These are phyloP conservation scores for Muscidifurax raptorellus DNA, from an alignment of 1,140 invertebrate genomes.

Conservation along the genomic window DNA sequence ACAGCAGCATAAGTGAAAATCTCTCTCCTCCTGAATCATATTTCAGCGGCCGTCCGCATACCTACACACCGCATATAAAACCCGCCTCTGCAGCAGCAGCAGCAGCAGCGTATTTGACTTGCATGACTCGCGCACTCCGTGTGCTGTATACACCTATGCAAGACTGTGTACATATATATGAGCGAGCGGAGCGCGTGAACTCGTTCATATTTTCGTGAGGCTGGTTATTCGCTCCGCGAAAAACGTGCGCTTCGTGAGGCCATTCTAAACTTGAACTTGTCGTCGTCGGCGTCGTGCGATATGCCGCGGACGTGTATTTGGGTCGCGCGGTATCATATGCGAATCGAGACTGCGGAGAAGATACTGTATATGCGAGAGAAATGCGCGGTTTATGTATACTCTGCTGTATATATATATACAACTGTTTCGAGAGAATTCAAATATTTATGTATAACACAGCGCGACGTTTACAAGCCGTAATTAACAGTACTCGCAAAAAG, in stretches of 20 bases:
- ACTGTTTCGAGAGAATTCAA: too few relatives aligned
- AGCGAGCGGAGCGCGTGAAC: not conserved
- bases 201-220: not conserved
- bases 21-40: conserved; percentile 5
- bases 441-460: too few relatives aligned
- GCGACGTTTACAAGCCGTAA: too few relatives aligned
- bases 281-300: not conserved
- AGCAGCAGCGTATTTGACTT: conserved; percentile 17
- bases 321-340: not conserved
- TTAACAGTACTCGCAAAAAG: too few relatives aligned
- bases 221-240: not conserved
- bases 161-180: not conserved
- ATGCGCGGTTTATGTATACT: too few relatives aligned
- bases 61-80: conserved; percentile 2
- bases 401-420: too few relatives aligned
- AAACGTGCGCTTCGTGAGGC: not conserved
- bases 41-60: conserved; percentile 15
- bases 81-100: not conserved
- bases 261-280: conserved; percentile 25
- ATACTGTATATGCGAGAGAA: too few relatives aligned
- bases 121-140: not conserved
- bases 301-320: not conserved
- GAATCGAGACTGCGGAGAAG: too few relatives aligned
- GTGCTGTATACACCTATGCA: not conserved
- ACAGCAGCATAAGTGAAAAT: not conserved